Evolutionary conservation across 2,113 vertebrate genomes (phyloP).

Genomic region (Pardalotus punctatus): DNA sequence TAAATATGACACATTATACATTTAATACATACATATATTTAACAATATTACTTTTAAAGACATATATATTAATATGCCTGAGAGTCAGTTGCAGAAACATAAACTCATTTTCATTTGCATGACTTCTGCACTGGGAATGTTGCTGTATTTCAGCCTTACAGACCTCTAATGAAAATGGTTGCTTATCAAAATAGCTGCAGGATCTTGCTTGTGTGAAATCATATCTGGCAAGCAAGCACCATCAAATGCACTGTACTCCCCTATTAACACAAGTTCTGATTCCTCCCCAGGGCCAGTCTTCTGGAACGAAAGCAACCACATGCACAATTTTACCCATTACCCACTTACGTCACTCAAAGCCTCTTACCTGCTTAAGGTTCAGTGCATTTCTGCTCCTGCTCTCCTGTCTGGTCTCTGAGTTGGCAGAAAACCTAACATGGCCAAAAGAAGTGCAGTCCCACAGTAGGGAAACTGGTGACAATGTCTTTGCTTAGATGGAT

Average conservation of each 20-base stretch:
- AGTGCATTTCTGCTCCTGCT: not conserved
- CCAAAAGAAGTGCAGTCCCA: not conserved
- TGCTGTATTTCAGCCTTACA: not conserved
- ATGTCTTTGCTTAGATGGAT: not conserved
- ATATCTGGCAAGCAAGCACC: not conserved
- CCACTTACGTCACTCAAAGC: not conserved
- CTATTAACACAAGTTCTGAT: not conserved
- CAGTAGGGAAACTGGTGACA: not conserved
- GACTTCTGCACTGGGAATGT: not conserved
- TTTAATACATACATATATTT: not conserved
- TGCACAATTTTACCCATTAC: not conserved
- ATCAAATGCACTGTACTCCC: not conserved
- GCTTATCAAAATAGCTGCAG: not conserved
- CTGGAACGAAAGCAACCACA: not conserved
- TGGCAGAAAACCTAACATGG: not conserved
- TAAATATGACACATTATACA: not conserved
- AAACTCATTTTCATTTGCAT: not conserved
- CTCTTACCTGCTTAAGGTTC: not conserved
- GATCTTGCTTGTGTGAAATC: not conserved
- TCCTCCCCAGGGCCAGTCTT: not conserved
- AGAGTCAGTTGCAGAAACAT: not conserved
- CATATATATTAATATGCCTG: fast-evolving
- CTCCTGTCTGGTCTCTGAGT: not conserved
- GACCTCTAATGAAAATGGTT: not conserved
- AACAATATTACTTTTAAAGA: not conserved